Conservation (phyloP, 1,140 invertebrate species). For the Scylla paramamosain region DNA sequence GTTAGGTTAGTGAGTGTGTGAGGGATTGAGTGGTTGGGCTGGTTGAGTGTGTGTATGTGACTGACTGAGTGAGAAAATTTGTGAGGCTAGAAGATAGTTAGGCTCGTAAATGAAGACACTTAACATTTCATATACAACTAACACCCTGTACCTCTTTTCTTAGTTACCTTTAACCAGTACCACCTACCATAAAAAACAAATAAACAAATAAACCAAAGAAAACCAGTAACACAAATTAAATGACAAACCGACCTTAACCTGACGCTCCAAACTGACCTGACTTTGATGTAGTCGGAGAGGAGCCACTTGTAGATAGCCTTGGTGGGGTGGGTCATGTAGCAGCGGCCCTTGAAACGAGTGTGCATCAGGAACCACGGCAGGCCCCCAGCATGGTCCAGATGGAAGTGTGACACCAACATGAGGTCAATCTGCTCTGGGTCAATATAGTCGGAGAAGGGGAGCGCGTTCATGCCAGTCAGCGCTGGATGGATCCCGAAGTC, state of each 20-base stretch:
- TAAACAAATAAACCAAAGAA: too few relatives aligned
- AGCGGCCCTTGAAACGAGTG: conserved; percentile 98
- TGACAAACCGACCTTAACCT: not conserved
- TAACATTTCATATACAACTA: too few relatives aligned
- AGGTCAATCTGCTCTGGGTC: conserved; percentile 97
- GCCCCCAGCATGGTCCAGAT: conserved; percentile 98
- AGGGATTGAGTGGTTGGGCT: not conserved
- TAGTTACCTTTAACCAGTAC: too few relatives aligned
- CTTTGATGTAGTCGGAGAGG: conserved; percentile 99
- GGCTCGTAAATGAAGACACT: too few relatives aligned
- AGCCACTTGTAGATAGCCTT: conserved; percentile 99
- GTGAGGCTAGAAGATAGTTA: too few relatives aligned
- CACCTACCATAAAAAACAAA: too few relatives aligned
- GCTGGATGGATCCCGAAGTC: conserved; percentile 99
- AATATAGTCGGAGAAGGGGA: conserved; percentile 98
- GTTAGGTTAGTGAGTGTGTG: not conserved
- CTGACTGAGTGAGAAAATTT: too few relatives aligned
- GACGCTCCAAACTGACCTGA: conserved; percentile 81
- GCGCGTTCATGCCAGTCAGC: conserved; percentile 96
- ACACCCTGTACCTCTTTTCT: too few relatives aligned
- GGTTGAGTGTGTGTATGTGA: not conserved
- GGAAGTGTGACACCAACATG: conserved; percentile 98
- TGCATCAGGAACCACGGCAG: conserved; percentile 99
- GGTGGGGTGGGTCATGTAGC: conserved; percentile 99
- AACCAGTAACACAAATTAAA: too few relatives aligned